phyloP scores from a whole-genome alignment of 2,113 vertebrate species.

The Felis chaus region DNA sequence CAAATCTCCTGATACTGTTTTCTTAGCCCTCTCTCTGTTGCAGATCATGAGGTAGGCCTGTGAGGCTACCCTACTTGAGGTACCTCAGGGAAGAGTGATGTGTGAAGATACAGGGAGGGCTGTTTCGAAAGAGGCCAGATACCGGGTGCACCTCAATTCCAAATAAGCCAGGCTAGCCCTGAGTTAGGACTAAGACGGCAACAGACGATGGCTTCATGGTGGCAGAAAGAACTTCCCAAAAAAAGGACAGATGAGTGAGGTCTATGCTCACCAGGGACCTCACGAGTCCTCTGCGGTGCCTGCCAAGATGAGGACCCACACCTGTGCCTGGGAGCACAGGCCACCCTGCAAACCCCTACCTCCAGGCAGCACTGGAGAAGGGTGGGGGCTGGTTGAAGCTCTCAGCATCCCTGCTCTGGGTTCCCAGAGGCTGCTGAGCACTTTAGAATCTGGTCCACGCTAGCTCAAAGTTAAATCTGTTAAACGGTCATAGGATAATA shows the following conservation, averaged over 20 bases:
- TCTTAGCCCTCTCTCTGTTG: not conserved
- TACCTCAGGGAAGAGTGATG: no score
- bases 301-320: fast-evolving
- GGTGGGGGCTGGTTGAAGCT: not conserved
- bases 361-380: not conserved
- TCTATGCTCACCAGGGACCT: not conserved
- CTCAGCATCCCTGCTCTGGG: not conserved
- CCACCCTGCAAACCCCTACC: not conserved
- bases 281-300: not conserved
- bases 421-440: not conserved
- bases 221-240: not conserved
- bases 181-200: not conserved
- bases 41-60: not conserved
- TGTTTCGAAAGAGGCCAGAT: not conserved
- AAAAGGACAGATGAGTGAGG: not conserved
- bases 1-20: not conserved
- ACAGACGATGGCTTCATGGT: not conserved
- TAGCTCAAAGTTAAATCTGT: not conserved
- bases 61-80: not conserved
- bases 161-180: not conserved
- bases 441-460: not conserved
- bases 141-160: not conserved
- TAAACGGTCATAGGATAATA: not conserved
- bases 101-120: not conserved
- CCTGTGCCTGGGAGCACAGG: not conserved